These are phyloP conservation scores for Larimichthys crocea DNA, from an alignment of 2,113 vertebrate genomes.

Conservation along the genomic window DNA sequence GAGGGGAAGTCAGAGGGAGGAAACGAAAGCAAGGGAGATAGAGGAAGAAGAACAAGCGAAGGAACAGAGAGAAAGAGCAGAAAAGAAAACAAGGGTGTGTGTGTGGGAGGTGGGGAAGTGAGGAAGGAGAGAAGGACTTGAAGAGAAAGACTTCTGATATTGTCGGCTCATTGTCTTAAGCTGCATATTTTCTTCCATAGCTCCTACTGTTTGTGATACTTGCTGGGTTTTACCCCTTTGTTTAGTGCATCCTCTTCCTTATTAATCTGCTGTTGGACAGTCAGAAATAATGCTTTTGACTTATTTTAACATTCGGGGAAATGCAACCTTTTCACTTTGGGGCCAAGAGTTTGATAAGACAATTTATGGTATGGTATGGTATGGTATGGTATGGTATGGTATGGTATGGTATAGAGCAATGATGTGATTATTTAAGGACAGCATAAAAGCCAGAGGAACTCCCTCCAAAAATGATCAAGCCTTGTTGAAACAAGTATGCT, in stretches of 20 bases:
- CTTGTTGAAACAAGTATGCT: neutral
- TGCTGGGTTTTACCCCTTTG: neutral
- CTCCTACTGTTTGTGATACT: neutral
- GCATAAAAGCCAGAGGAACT: neutral
- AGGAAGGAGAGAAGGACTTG: neutral
- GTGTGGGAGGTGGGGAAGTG: constrained; percentile 42
- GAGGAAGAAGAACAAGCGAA: constrained; percentile 41
- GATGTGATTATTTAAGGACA: neutral
- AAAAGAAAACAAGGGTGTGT: constrained; percentile 51
- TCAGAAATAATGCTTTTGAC: neutral
- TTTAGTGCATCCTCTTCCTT: neutral
- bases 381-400: neutral
- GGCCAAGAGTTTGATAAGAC: neutral
- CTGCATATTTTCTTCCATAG: neutral
- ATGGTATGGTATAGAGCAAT: neutral
- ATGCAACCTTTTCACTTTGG: neutral
- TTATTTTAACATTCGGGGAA: neutral
- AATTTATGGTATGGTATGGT: neutral
- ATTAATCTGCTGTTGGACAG: neutral
- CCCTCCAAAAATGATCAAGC: neutral
- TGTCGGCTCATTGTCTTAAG: neutral
- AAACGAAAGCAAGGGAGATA: constrained; percentile 46
- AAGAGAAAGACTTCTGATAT: neutral
- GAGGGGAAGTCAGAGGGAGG: neutral
- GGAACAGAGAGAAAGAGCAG: constrained; percentile 47